A percentile compares a stretch with the other conserved stretches of the same genome.
Conservation (phyloP, 2,888 invertebrate species). For the Cybosia mesomella region DNA sequence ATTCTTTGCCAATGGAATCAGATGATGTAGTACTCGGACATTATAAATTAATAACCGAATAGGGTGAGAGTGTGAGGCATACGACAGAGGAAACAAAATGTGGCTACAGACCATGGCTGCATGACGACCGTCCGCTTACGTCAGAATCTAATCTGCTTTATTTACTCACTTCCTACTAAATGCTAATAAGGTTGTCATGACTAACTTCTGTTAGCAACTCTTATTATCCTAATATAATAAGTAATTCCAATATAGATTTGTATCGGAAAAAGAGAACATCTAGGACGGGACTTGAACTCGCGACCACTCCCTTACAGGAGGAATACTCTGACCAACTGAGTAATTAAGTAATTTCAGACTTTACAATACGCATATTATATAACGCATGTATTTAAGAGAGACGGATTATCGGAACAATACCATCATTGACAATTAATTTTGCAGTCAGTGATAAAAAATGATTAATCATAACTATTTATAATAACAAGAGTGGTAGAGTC, state of each 20-base stretch:
- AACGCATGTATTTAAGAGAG: background rate
- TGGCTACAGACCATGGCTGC: slow-evolving; percentile 51
- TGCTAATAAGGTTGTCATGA: slow-evolving; percentile 35
- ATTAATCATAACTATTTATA: background rate
- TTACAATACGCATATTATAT: background rate
- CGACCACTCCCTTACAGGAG: too few species aligned
- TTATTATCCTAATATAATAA: background rate
- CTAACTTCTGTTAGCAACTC: background rate
- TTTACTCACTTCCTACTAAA: slow-evolving; percentile 68
- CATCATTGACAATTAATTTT: slow-evolving; percentile 2
- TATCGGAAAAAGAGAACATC: too few species aligned
- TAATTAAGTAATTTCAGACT: background rate
- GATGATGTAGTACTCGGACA: slow-evolving; percentile 47
- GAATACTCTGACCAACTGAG: too few species aligned
- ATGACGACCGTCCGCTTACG: slow-evolving; percentile 55
- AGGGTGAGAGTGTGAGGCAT: slow-evolving; percentile 53
- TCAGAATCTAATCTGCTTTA: slow-evolving; percentile 68
- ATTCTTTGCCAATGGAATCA: background rate
- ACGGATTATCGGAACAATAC: background rate
- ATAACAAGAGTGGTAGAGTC: background rate
- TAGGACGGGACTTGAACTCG: too few species aligned
- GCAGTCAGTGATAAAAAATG: background rate
- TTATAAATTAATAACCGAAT: slow-evolving; percentile 61
- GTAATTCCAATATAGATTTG: too few species aligned
- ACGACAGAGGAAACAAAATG: slow-evolving; percentile 59